Base-by-base conservation (phyloP, 2,113 vertebrate species). In the Bothrops jararaca region DNA sequence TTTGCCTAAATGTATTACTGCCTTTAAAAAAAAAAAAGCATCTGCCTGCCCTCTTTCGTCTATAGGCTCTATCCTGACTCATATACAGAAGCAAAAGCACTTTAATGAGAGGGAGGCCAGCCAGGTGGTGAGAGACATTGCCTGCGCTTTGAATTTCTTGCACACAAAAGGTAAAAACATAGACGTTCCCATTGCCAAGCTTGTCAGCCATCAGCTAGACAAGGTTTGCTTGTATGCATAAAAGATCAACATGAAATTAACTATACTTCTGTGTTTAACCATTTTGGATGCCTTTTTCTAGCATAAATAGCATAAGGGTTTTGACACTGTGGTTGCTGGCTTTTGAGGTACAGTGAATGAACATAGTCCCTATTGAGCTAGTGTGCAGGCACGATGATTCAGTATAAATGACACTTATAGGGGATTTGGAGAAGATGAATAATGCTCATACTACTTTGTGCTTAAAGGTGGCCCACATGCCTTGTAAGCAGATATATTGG, bases 101-200 rank as follows among this genome's bases (percentile, higher is more conserved):
- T 99, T 99, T 97, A 98, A 99, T 94, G 99, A 99, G 93, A 96
- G 98, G 95, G 99, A 99, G 96, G 99, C 99, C 95, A 99, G 99
- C 97, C 98, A 96, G 94, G 99, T 99, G 45, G 99, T 99, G 89
- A 97, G 95, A 94, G 99, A 99, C 85, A 98, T 99, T 85, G 98
- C 99, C 11, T 97, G 98, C 95, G 99, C 99, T 42, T 98, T 99
- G 50, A 97, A 99, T 95, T 99, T 99, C 92, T 97, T 99, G 39
- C 99, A 99, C 94, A 99, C 98, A 69, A 99, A 99, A 98, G 99
- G 99, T 99, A 24, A 80, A 56, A 90, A 86, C 10, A 18, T 3
- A 13, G 2, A 34, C 3, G 1, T 4, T 58, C 11, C 23, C 42
- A 64, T 29, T 39, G 20, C 87, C 42, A 1, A 3, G 29, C 23